These are phyloP conservation scores for Campopleginae sp. DNA, from an alignment of 2,888 invertebrate genomes.

Conservation along the genomic window DNA sequence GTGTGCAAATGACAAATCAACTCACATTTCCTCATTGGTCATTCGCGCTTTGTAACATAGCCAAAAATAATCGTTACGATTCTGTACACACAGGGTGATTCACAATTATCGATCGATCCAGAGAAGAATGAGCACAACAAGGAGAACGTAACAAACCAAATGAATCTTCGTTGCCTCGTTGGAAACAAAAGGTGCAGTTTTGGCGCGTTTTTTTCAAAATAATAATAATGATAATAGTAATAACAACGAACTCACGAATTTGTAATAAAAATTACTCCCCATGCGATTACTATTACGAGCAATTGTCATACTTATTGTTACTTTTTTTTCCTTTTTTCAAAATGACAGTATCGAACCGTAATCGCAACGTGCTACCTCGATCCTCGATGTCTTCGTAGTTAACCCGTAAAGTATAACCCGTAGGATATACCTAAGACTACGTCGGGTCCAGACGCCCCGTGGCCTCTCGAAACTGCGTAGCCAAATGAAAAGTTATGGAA, in stretches of 20 bases:
- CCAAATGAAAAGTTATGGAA: neutral
- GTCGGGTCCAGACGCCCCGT: neutral
- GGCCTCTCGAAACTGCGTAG: neutral
- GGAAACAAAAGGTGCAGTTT: constrained; percentile 29
- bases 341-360: constrained; percentile 59
- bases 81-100: constrained; percentile 24
- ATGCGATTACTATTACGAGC: constrained; percentile 12
- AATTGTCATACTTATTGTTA: constrained; percentile 9
- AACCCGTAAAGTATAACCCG: neutral
- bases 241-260: constrained; percentile 9
- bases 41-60: constrained; percentile 67
- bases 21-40: constrained; percentile 46
- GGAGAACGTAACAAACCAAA: constrained; percentile 5
- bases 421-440: neutral
- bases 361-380: constrained; percentile 64
- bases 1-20: constrained; percentile 1
- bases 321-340: constrained; percentile 21
- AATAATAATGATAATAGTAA: constrained; percentile 23
- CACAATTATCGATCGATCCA: constrained; percentile 40
- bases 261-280: neutral
- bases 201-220: constrained; percentile 33
- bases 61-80: constrained; percentile 61
- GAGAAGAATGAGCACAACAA: constrained; percentile 5
- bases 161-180: constrained; percentile 29
- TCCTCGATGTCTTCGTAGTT: constrained; percentile 55